phyloP scores from a whole-genome alignment of 2,797 vertebrate genomes.

The Chlorospingus semifuscus region DNA sequence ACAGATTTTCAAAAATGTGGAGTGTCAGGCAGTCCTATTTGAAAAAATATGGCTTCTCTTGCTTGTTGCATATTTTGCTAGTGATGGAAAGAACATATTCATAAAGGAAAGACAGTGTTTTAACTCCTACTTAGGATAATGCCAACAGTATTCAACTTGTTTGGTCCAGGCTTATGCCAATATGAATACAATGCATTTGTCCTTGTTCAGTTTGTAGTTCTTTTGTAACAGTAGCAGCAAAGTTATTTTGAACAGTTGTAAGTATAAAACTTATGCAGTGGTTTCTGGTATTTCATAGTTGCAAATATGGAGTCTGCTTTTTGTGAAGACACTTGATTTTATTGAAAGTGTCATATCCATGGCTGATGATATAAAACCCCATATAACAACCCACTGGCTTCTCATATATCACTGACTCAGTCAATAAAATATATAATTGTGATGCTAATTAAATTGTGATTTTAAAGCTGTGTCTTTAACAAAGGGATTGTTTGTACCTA shows the following conservation, averaged over 20 bases:
- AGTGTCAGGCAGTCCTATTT: slow-evolving; percentile 26
- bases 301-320: neutral
- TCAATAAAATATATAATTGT: slow-evolving; percentile 10
- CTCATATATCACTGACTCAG: slow-evolving; percentile 9
- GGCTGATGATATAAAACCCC: neutral
- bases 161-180: neutral
- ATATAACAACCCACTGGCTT: slow-evolving; percentile 3
- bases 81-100: neutral
- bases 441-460: slow-evolving; percentile 49
- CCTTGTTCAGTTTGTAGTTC: neutral
- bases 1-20: slow-evolving; percentile 24
- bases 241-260: neutral
- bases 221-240: neutral
- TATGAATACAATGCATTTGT: neutral
- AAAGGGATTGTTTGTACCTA: slow-evolving; percentile 53
- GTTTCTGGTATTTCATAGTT: neutral
- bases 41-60: slow-evolving; percentile 11
- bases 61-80: slow-evolving; percentile 36
- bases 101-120: neutral
- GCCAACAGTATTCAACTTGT: neutral
- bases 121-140: neutral
- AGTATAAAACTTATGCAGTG: neutral
- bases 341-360: neutral
- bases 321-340: slow-evolving; percentile 30
- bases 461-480: slow-evolving; percentile 55